Conservation (phyloP, 2,113 vertebrate species). For the Datnioides undecimradiatus region DNA sequence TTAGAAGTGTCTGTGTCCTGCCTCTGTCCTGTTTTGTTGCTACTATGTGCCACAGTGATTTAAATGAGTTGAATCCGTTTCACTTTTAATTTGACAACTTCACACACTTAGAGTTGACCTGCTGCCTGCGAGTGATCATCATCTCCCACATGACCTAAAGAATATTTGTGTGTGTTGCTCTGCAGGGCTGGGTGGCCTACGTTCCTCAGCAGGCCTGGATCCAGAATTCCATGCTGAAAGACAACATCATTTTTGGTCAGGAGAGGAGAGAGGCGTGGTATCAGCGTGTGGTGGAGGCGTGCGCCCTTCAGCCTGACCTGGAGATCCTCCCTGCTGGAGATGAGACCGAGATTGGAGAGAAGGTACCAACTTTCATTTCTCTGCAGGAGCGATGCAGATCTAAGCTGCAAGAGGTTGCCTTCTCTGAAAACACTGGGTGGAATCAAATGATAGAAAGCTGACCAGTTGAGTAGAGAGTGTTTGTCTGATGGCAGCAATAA, state of each 20-base stretch:
- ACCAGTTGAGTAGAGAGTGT: no score
- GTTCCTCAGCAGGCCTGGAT: constrained; percentile 98
- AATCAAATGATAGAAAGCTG: no score
- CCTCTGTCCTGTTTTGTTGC: no score
- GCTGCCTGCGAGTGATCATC: no score
- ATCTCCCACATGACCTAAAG: no score
- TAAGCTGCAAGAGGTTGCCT: background rate
- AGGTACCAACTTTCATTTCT: constrained; percentile 81
- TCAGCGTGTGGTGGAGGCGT: constrained; percentile 88
- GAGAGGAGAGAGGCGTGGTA: constrained; percentile 85
- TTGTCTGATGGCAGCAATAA: no score
- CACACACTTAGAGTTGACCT: no score
- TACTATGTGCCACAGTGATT: no score
- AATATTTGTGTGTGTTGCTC: background rate
- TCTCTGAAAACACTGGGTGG: background rate
- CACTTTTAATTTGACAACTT: no score
- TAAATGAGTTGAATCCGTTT: no score
- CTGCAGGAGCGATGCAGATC: background rate
- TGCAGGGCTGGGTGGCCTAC: constrained; percentile 92
- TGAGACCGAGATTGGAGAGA: constrained; percentile 95
- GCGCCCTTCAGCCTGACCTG: constrained; percentile 92
- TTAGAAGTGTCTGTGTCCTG: no score
- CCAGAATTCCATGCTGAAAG: constrained; percentile 91
- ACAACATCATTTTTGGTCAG: constrained; percentile 92
- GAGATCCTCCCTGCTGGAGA: constrained; percentile 92